Evolutionary conservation across 2,113 vertebrate genomes (phyloP).

Genomic region (Scomber colias): DNA sequence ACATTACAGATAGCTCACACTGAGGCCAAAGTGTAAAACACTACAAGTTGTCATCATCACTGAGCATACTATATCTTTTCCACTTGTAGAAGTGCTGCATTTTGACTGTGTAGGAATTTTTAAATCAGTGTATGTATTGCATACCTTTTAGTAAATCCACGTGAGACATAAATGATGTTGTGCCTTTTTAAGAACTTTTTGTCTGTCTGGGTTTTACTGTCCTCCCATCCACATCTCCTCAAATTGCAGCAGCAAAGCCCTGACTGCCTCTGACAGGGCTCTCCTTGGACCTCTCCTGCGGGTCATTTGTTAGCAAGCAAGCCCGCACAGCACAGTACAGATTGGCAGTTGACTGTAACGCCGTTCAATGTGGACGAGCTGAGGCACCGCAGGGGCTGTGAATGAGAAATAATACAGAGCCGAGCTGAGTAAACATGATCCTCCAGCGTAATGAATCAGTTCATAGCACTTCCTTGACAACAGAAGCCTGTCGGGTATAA

Average conservation of each 20-base stretch:
- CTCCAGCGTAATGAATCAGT: slow-evolving; percentile 69
- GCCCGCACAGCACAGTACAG: slow-evolving; percentile 49
- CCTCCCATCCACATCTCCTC: background rate
- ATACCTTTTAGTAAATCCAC: background rate
- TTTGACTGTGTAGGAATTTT: background rate
- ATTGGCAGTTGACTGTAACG: slow-evolving; percentile 70
- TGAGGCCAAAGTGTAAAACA: background rate
- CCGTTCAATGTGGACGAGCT: slow-evolving; percentile 61
- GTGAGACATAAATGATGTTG: too few relatives aligned
- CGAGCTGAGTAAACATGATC: slow-evolving; percentile 74
- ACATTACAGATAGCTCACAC: slow-evolving; percentile 14
- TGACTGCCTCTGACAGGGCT: slow-evolving; percentile 68
- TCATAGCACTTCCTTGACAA: slow-evolving; percentile 70
- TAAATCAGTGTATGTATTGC: background rate
- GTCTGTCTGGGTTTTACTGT: background rate
- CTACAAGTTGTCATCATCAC: slow-evolving; percentile 12
- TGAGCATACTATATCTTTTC: background rate
- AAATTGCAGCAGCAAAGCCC: slow-evolving; percentile 54
- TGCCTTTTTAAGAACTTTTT: background rate
- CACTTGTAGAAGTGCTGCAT: background rate
- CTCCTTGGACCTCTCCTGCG: slow-evolving; percentile 69
- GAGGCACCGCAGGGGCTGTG: slow-evolving; percentile 52
- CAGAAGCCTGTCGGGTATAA: slow-evolving; percentile 66
- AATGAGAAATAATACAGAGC: slow-evolving; percentile 70
- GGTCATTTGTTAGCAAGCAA: slow-evolving; percentile 72